Evolutionary conservation across 2,888 invertebrate species (phyloP), one percentile per base, ranked within the genome.

Genomic region (Axea sp.): DNA sequence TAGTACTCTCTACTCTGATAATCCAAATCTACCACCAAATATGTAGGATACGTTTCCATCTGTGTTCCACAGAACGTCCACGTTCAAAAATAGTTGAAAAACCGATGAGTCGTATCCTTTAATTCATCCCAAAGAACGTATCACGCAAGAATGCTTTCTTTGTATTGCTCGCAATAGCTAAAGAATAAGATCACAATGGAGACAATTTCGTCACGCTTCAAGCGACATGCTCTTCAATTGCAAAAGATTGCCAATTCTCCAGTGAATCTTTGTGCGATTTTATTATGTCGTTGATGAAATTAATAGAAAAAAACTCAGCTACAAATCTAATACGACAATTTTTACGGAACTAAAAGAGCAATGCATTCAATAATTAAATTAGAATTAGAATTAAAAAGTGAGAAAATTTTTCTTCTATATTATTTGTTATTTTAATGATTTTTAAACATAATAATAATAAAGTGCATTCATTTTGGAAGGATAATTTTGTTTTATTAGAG

Each of bases 1-100:
- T 14, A 75, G 77, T 69, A 73, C 47, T 76, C 59, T 69, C 55
- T 53, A 37, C 75, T 73, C 73, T 78, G 78, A 82, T 82, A 78
- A 80, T 76, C 76, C 78, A 57, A 69, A 57, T 43, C 35, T 47
- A 59, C 39, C 53, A 49, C 57, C 24, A 65, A 31, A 15, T 53
- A 31, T 59, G 47, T 19, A 49, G 53, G 15, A 55, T 49, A 57
- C 22, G 14, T 49, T 59, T 39, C 26, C 35, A 69, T 53, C 35
- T 39, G 59, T 26, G 33, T 39, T 45, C 62, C 68, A 26, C 22
- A 64, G 41, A 69, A 60, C 60, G 75, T 77, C 78, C 80, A 77
- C 80, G 76, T 78, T 76, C 71, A 74, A 76, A 49, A 68, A 77
- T 62, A 31, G 45, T 55, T 41, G 26, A 53, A 68, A 76, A 77